Evolutionary conservation across 1,140 invertebrate species (phyloP), one percentile per base, ranked within the genome.

Genomic region (Bicyclus anynana): DNA sequence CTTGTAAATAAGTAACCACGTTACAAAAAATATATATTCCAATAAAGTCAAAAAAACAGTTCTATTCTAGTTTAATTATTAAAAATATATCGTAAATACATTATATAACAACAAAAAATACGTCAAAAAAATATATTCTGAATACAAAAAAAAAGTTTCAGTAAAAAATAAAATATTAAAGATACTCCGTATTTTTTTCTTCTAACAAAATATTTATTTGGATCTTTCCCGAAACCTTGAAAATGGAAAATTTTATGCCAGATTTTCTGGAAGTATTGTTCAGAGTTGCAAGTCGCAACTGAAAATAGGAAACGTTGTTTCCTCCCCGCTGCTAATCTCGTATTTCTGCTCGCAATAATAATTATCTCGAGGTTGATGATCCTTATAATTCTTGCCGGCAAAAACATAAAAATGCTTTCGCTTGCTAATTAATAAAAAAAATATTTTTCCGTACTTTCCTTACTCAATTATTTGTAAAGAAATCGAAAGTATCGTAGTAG

Each of bases 371-470:
- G 35, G 35, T 44, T 40, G 55, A 57, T 57, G 38, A 57, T 57
- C 48, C 37, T 57, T 51, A 51, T 51, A 51, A 57, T 42, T 48
- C 26, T 38, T 51, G 17, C 26, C 40, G 26, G 38, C 38, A 17
- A 44, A 53, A 53, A 57, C 55, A 57, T 50, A 44, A 57, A 57
- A 57, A 57, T 57, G 55, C 55, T 57, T 57, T 57, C 18, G 42
- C 27, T 21, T 16, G 27, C 29, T 46, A 55, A 48, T 55, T 46
- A 47, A 23, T 44, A 29, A 20, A 40, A 40, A 40, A 40, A 20
- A 44, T 33, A 7, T 7, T 27, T 9, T 27, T 27, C 0, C 10
- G 26, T 27, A 27, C 5, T 5, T 1, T 26, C 26, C 5, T 7
- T 7, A 27, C 5, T 27, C 5, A 7, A 27, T 7, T 27, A 7